Evolutionary conservation across 2,797 vertebrate genomes (phyloP), one percentile per base, ranked within the genome.

Genomic region (Heliangelus exortis): DNA sequence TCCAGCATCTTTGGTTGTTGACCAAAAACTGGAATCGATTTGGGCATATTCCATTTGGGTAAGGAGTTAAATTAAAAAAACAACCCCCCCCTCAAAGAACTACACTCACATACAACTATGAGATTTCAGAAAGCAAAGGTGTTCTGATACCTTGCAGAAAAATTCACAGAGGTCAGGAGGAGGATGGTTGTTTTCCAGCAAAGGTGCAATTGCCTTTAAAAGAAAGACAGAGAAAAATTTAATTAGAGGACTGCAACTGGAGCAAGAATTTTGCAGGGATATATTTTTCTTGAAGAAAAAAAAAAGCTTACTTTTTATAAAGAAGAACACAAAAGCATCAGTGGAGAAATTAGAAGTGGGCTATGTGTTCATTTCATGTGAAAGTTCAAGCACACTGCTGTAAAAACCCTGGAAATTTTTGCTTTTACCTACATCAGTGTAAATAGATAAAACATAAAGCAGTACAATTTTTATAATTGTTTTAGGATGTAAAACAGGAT

Each of bases 91-190:
- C 28, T 90, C 34, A 20, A 87, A 67, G 59, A 90, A 79, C 18
- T 41, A 41, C 15, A 33, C 7, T 45, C 28, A 21, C 2, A 31
- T 8, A 59, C 26, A 54, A 15, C 15, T n/a, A 31, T 2, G 39
- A 90, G 31, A 22, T 63, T 59, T 47, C 28, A 57, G 72, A 79
- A 61, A 75, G 12, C 22, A 59, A 59, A 91, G 45, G 23, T 83
- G 47, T 50, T 93, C 33, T 51, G 28, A 14, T 98, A 99, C 99
- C 99, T 99, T 99, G 98, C 99, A 99, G 97, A 99, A 99, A 98
- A 99, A 99, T 99, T 99, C 99, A 97, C 99, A 99, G 97, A 99
- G 98, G 97, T 99, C 99, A 74, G 99, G 99, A 41, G 99, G 99
- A 63, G 99, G 99, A 88, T 99, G 99, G 98, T 99, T 99, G 98